phyloP scores from a whole-genome alignment of 2,888 invertebrate species.

The Fissipunctia ypsillon region DNA sequence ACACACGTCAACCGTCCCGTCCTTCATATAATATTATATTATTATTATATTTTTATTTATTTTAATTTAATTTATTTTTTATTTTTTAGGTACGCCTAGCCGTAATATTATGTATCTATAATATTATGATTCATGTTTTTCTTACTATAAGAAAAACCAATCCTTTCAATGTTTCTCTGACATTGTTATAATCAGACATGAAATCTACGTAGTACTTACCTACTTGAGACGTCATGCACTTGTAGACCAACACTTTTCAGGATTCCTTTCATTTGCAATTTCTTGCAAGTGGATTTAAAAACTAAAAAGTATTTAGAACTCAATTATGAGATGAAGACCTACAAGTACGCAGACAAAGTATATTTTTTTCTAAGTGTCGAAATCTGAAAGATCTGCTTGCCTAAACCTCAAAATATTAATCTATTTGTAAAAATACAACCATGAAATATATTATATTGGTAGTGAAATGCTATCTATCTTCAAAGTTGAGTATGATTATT shows the following conservation, averaged over 20 bases:
- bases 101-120: too few relatives aligned
- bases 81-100: too few relatives aligned
- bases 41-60: too few relatives aligned
- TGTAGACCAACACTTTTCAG: slow-evolving; percentile 1
- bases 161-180: too few relatives aligned
- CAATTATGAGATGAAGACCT: slow-evolving; percentile 8
- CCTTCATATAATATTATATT: too few relatives aligned
- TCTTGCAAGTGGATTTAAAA: neutral
- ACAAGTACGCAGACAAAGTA: neutral
- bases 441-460: neutral
- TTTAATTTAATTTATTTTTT: too few relatives aligned
- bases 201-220: neutral
- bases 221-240: neutral
- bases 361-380: neutral
- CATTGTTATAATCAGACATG: neutral
- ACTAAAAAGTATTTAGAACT: slow-evolving; percentile 10
- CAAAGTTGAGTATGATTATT: slow-evolving; percentile 9
- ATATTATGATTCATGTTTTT: too few relatives aligned
- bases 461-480: slow-evolving; percentile 1
- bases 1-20: too few relatives aligned
- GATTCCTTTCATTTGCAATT: slow-evolving; percentile 8
- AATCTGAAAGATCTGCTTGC: neutral
- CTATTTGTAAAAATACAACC: neutral
- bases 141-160: too few relatives aligned
- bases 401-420: neutral